These are phyloP conservation scores for Echiichthys vipera DNA, from an alignment of 2,797 vertebrate species.

Conservation along the genomic window DNA sequence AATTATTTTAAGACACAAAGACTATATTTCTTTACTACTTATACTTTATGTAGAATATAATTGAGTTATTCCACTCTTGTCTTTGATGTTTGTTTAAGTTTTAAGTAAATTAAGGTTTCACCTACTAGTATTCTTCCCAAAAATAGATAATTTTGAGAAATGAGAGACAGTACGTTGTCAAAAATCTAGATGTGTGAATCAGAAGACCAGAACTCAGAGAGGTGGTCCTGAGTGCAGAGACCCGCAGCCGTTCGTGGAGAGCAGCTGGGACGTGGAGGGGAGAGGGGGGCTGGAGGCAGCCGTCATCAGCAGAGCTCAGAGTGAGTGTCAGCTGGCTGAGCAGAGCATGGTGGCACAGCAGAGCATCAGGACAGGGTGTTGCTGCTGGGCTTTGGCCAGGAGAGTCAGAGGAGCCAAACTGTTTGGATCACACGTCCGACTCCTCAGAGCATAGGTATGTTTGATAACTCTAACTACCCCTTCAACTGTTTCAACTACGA, in stretches of 20 bases:
- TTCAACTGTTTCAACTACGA: conserved; percentile 99
- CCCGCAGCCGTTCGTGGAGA: conserved; percentile 39
- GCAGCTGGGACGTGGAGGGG: conserved; percentile 43
- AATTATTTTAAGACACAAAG: neutral
- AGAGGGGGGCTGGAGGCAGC: conserved; percentile 45
- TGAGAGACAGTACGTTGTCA: no score
- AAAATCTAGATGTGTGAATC: neutral
- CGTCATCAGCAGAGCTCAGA: conserved; percentile 64
- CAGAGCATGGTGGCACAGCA: conserved; percentile 67
- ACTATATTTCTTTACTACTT: neutral
- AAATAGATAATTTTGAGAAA: no score
- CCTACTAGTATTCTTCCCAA: no score
- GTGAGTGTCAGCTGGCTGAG: conserved; percentile 60
- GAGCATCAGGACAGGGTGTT: conserved; percentile 64
- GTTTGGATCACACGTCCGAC: conserved; percentile 4
- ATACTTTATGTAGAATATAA: neutral
- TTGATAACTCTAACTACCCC: conserved; percentile 96
- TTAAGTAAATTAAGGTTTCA: neutral
- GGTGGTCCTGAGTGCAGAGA: conserved; percentile 19
- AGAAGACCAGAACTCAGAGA: neutral
- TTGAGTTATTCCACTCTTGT: neutral
- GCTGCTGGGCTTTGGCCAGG: conserved; percentile 57
- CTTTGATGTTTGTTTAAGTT: neutral
- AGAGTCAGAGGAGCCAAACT: conserved; percentile 37
- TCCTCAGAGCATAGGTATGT: conserved; percentile 85